These are phyloP conservation scores for Papilio xuthus DNA, from an alignment of 1,140 invertebrate species.

Conservation along the genomic window DNA sequence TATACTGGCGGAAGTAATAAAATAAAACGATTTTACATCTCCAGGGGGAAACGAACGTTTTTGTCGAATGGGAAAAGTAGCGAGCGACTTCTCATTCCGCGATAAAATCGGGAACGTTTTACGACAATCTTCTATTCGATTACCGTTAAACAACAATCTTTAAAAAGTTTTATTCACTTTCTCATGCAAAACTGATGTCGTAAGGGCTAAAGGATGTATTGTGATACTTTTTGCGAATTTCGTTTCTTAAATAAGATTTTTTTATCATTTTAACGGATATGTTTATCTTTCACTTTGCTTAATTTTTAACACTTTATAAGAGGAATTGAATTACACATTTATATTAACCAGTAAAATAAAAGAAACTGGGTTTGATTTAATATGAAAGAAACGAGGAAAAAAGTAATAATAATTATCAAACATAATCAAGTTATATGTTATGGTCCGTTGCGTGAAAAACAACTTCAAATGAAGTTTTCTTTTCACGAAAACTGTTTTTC, in stretches of 20 bases:
- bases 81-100: slow-evolving; percentile 78
- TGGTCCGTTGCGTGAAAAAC: neutral
- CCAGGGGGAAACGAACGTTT: slow-evolving; percentile 78
- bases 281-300: neutral
- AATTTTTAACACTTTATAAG: neutral
- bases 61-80: slow-evolving; percentile 80
- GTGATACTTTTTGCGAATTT: neutral
- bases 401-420: neutral
- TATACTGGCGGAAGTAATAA: slow-evolving; percentile 80
- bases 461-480: slow-evolving; percentile 6
- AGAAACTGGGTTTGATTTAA: neutral
- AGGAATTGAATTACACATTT: neutral
- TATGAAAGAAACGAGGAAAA: neutral
- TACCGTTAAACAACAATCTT: slow-evolving; percentile 79
- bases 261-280: neutral
- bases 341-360: neutral
- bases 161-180: slow-evolving; percentile 59
- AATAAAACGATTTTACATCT: slow-evolving; percentile 82
- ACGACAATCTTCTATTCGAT: slow-evolving; percentile 80
- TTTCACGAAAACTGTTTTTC: neutral
- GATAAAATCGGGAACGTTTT: slow-evolving; percentile 80
- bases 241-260: neutral
- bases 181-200: slow-evolving; percentile 39
- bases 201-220: neutral
- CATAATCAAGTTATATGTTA: neutral